Conservation (phyloP, 2,113 vertebrate species). For the Ageneiosus marmoratus region DNA sequence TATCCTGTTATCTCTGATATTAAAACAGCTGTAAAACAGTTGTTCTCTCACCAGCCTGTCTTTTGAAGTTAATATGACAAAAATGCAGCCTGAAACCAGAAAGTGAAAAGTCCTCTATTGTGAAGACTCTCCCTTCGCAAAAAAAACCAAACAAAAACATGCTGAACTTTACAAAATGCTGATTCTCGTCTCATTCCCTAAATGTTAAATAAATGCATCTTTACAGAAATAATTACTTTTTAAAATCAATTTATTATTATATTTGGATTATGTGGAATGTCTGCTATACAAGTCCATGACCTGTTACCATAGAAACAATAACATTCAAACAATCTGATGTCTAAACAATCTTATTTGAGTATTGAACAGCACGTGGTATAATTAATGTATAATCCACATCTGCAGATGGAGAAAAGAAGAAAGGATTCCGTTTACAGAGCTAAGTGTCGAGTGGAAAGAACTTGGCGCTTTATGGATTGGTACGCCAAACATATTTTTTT, state of each 20-base stretch:
- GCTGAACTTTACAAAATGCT: background rate
- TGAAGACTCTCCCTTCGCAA: background rate
- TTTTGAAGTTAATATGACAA: background rate
- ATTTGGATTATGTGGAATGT: background rate
- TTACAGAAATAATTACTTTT: background rate
- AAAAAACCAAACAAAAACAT: no score
- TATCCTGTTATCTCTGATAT: background rate
- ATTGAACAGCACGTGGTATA: background rate
- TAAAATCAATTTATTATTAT: background rate
- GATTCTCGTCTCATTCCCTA: background rate
- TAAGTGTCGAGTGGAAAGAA: slow-evolving; percentile 68
- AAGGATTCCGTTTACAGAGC: slow-evolving; percentile 44
- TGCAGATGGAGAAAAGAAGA: slow-evolving; percentile 67
- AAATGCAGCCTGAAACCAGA: background rate
- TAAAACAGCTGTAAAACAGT: background rate
- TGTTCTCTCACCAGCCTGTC: background rate
- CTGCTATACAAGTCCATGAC: background rate
- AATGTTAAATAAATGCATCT: background rate
- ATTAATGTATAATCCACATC: background rate
- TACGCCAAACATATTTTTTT: slow-evolving; percentile 47
- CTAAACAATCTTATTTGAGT: background rate
- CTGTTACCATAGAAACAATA: background rate
- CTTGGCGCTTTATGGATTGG: slow-evolving; percentile 77
- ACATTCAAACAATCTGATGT: background rate
- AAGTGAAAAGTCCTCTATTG: background rate